phyloP scores from a whole-genome alignment of 2,797 vertebrate species.

The Sebastiscus tertius region DNA sequence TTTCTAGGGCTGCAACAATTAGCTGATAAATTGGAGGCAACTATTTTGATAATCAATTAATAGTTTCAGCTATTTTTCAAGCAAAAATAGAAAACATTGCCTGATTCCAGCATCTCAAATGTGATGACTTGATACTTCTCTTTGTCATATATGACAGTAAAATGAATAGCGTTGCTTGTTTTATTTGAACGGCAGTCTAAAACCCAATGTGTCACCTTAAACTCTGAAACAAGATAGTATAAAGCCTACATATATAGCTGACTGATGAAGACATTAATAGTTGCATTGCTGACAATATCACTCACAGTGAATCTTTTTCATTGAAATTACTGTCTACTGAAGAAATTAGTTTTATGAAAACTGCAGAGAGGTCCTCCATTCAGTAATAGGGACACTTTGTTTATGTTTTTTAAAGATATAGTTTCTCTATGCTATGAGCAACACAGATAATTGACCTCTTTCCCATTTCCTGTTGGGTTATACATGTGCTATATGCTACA shows the following conservation, averaged over 20 bases:
- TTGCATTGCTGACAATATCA: background rate
- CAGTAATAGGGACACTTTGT: background rate
- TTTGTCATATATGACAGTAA: background rate
- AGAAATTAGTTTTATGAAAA: accelerated
- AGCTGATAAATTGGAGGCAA: background rate
- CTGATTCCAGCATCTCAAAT: background rate
- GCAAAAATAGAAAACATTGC: background rate
- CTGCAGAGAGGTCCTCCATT: background rate
- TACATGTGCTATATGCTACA: accelerated
- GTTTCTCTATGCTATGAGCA: background rate
- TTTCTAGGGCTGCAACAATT: background rate
- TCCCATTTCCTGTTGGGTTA: no score
- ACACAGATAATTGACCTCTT: background rate
- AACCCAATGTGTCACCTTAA: background rate
- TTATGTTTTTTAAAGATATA: background rate
- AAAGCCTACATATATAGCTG: background rate
- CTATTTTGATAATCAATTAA: background rate
- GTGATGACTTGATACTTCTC: background rate
- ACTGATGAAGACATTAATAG: no score
- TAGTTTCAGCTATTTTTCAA: background rate
- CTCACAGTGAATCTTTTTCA: background rate
- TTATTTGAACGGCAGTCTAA: no score
- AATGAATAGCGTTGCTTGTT: background rate
- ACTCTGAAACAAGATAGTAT: background rate
- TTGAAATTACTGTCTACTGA: no score